Conservation (phyloP, 35 echinoderm and acorn worm genomes). For the Diadema setosum region DNA sequence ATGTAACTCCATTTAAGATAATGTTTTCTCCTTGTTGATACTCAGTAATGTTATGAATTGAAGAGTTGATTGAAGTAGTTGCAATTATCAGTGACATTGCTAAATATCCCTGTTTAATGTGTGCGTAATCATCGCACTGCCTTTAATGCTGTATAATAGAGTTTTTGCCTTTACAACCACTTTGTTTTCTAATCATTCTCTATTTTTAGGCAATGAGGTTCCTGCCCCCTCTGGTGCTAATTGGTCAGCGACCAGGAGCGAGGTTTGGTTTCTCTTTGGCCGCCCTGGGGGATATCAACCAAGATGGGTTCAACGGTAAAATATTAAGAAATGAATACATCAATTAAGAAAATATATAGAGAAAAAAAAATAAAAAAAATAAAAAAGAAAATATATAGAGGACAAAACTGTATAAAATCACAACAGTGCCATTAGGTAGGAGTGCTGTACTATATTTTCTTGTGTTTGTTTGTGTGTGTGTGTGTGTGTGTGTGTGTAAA, state of each 20-base stretch:
- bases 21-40: too few species aligned
- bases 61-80: too few species aligned
- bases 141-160: neutral
- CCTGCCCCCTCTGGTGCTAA: neutral
- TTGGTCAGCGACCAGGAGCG: neutral
- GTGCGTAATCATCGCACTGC: neutral
- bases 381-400: neutral
- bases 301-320: slow-evolving; percentile 62
- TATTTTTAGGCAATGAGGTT: neutral
- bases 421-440: too few species aligned
- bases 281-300: slow-evolving; percentile 60
- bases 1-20: neutral
- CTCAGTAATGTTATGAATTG: too few species aligned
- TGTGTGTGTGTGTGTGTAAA: too few species aligned
- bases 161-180: neutral
- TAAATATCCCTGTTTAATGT: neutral
- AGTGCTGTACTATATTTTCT: too few species aligned
- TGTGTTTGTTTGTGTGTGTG: too few species aligned
- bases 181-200: neutral
- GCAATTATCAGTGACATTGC: too few species aligned
- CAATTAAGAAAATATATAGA: neutral
- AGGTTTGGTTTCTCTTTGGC: slow-evolving; percentile 64
- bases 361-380: neutral
- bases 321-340: neutral
- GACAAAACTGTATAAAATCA: neutral